Percentiles rank a stretch among this genome's conserved stretches.
These are phyloP conservation scores for Julus scandinavius DNA, from an alignment of 2,888 invertebrate species.

Conservation along the genomic window DNA sequence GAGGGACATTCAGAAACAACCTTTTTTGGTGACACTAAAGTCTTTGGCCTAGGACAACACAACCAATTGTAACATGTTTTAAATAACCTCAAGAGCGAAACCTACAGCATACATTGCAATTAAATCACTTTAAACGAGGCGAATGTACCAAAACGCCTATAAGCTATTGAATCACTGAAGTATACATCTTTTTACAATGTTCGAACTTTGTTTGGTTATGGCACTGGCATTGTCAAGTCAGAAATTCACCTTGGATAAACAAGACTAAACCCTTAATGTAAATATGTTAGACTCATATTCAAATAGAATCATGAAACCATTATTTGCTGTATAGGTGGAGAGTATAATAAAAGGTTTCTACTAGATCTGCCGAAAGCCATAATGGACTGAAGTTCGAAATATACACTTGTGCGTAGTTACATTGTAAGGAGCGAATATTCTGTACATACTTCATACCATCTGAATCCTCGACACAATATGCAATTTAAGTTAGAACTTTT, in stretches of 20 bases:
- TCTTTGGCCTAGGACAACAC: neutral
- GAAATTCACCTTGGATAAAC: conserved; percentile 34
- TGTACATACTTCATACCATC: neutral
- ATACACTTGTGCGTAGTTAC: no score
- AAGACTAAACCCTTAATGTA: conserved; percentile 36
- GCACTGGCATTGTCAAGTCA: neutral
- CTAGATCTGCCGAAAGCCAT: neutral
- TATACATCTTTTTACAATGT: neutral
- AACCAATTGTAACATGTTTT: neutral
- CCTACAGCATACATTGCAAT: neutral
- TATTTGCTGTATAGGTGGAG: conserved; percentile 26
- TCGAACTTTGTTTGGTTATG: neutral
- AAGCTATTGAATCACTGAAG: neutral
- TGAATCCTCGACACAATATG: neutral
- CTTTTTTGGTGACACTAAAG: neutral
- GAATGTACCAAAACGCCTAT: neutral
- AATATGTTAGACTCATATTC: neutral
- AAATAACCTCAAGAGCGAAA: neutral
- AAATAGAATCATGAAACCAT: conserved; percentile 1
- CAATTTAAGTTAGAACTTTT: no score
- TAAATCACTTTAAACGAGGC: neutral
- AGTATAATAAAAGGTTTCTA: neutral
- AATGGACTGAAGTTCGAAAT: neutral
- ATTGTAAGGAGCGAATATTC: no score
- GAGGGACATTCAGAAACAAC: neutral